Evolutionary conservation across 2,113 vertebrate genomes (phyloP), one percentile per base, ranked within the genome.

Genomic region (Opisthocomus hoazin): DNA sequence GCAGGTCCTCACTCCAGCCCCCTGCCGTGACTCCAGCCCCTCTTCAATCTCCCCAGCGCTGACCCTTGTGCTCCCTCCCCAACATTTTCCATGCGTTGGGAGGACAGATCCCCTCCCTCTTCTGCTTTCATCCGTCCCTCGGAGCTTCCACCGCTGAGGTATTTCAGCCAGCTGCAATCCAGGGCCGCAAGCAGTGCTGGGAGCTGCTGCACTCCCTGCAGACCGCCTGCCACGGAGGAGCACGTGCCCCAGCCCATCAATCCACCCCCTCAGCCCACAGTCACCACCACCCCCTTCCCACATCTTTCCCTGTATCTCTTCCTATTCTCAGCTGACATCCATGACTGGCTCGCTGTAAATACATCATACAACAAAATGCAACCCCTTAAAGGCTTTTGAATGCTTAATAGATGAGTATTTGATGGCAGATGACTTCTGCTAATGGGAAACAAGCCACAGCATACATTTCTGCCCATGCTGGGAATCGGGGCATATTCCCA

Each of bases 21-120:
- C 6, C 58, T 21, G 30, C 41, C 15, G 9, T 13, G 16, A 56
- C 22, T 53, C 41, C 86, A 80, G 79, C 11, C 9, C 9, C 12
- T 2, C 15, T 43, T 12, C 34, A 60, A 12, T n/a, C 30, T 65
- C 23, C 6, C 19, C 7, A 3, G 30, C 2, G 3, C n/a, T 36
- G 68, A 74, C 36, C 41, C 63, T 39, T 20, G 5, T 57, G 39
- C 22, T 92, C 48, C 45, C 22, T 53, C 10, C 34, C 26, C n/a
- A 22, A 0, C 0, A 1, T 66, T 63, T 61, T 57, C 69, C 61
- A 39, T 18, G 19, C 2, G 1, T 5, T 54, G 14, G 14, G 19
- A 80, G 37, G 48, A 64, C 39, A 79, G 34, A 63, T 3, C 2
- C 5, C 37, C 61, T 17, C 37, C 58, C 50, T 50, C 29, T 81